Conservation (phyloP, 1,140 invertebrate species). For the Caenorhabditis remanei region DNA sequence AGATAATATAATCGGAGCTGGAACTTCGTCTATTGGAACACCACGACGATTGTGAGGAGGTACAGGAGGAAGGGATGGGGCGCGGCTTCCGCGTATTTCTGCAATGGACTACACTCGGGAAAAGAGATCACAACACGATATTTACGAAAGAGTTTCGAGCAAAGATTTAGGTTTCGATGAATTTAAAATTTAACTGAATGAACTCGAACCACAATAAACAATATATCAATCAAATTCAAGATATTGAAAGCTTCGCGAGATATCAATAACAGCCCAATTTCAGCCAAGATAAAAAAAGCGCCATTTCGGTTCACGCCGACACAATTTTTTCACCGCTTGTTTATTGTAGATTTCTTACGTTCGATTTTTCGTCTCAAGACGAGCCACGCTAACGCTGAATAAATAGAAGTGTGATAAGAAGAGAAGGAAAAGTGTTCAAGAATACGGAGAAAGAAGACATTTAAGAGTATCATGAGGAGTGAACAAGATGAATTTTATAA, state of each 20-base stretch:
- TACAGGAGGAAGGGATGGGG: slow-evolving; percentile 17
- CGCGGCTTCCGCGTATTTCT: slow-evolving; percentile 2
- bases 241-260: background rate
- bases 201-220: background rate
- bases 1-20: slow-evolving; percentile 16
- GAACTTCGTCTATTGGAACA: slow-evolving; percentile 15
- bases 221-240: background rate
- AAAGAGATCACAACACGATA: background rate
- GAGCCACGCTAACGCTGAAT: slow-evolving; percentile 64
- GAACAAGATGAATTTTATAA: background rate
- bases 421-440: background rate
- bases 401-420: slow-evolving; percentile 15
- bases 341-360: slow-evolving; percentile 51
- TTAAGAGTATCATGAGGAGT: background rate
- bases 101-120: slow-evolving; percentile 43
- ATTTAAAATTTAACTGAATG: background rate
- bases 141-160: background rate
- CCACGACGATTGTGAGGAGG: slow-evolving; percentile 20
- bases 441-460: background rate
- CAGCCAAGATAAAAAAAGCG: slow-evolving; percentile 13
- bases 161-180: no score
- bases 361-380: slow-evolving; percentile 61
- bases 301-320: background rate
- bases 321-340: slow-evolving; percentile 8
- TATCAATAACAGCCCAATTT: background rate